phyloP scores from a whole-genome alignment of 1,140 invertebrate genomes.

The Steinernema khuongi region DNA sequence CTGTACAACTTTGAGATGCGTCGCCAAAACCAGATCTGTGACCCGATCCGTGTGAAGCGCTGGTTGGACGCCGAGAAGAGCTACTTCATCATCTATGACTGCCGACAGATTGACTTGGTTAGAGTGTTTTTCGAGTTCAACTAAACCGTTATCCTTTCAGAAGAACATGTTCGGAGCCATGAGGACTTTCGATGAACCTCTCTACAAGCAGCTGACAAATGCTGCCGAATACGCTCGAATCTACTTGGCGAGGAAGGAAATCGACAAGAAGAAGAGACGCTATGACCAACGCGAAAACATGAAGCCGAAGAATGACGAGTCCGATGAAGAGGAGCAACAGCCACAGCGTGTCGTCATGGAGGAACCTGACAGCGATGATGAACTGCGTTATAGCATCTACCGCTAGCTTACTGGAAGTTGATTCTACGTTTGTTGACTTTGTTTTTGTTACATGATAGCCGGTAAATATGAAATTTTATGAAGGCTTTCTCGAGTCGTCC shows the following conservation, averaged over 20 bases:
- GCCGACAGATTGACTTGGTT: neutral
- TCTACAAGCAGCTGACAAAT: neutral
- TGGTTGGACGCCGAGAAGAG: neutral
- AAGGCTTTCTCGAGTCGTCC: no score
- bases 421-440: no score
- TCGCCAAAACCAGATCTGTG: neutral
- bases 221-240: neutral
- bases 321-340: no score
- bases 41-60: neutral
- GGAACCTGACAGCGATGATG: no score
- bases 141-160: neutral
- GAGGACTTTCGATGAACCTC: neutral
- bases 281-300: no score
- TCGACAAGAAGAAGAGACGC: no score
- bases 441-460: no score
- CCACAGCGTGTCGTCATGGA: no score
- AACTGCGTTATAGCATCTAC: no score
- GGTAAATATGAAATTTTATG: no score
- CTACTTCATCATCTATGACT: neutral
- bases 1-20: neutral
- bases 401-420: no score
- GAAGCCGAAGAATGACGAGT: no score
- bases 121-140: neutral
- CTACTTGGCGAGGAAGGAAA: neutral
- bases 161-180: slow-evolving; percentile 4